Evolutionary conservation across 2,888 invertebrate species (phyloP).

Genomic region (Anodontia alba): DNA sequence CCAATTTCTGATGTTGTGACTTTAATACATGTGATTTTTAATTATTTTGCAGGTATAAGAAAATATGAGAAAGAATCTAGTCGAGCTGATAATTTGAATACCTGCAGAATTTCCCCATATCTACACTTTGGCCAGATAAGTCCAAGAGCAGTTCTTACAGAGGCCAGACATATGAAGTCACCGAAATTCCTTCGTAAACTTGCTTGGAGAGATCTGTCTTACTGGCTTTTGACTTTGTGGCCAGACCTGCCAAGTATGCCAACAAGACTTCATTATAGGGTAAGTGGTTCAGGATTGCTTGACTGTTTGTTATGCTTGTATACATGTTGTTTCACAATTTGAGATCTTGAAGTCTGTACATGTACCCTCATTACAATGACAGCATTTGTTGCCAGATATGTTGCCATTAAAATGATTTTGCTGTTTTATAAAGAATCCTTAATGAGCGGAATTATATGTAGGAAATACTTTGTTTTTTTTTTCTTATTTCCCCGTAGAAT

Average conservation of each 20-base stretch:
- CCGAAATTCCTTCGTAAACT: conserved; percentile 70
- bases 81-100: conserved; percentile 65
- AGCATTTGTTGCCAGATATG: no score
- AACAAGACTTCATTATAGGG: conserved; percentile 67
- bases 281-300: no score
- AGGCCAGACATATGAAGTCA: conserved; percentile 65
- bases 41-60: conserved; percentile 62
- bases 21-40: no score
- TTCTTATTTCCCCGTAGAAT: no score
- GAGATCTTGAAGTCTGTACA: no score
- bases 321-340: background rate
- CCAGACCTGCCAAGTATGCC: conserved; percentile 65
- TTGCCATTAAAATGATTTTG: no score
- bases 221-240: conserved; percentile 65
- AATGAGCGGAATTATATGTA: no score
- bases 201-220: conserved; percentile 72
- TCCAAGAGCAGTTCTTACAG: conserved; percentile 61
- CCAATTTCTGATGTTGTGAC: no score
- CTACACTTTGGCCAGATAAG: conserved; percentile 69
- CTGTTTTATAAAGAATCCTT: no score
- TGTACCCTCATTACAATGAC: no score
- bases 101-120: conserved; percentile 67
- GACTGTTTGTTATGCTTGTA: background rate
- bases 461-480: no score
- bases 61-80: conserved; percentile 73